These are phyloP conservation scores for Latrodectus geometricus DNA, from an alignment of 1,140 invertebrate genomes.

Conservation along the genomic window DNA sequence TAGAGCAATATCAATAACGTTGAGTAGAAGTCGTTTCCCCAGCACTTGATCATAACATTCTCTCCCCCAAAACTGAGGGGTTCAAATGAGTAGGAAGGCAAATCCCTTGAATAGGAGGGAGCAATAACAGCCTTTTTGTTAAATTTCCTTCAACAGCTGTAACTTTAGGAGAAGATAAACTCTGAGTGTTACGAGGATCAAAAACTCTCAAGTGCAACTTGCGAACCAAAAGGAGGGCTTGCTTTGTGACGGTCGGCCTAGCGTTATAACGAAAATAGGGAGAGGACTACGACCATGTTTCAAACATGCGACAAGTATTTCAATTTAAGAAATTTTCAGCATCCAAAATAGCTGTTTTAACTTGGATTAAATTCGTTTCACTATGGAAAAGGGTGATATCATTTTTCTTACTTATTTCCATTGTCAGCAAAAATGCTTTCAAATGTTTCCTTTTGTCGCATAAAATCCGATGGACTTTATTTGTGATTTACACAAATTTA, in stretches of 20 bases:
- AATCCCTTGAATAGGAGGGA: constrained; percentile 23
- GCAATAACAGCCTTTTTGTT: constrained; percentile 58
- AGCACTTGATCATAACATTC: constrained; percentile 48
- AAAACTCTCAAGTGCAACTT: constrained; percentile 5
- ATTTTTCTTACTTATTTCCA: no score
- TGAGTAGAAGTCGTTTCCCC: constrained; percentile 48
- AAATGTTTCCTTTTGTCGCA: no score
- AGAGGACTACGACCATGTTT: constrained; percentile 7
- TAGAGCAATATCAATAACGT: constrained; percentile 58
- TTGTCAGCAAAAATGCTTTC: no score
- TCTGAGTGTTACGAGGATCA: constrained; percentile 27
- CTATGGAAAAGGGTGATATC: background rate
- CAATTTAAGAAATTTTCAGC: constrained; percentile 3
- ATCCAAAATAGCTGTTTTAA: background rate
- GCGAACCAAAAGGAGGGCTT: background rate
- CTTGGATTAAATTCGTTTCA: constrained; percentile 27
- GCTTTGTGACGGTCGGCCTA: background rate
- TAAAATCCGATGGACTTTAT: no score
- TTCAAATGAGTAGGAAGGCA: constrained; percentile 39
- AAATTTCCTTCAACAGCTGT: constrained; percentile 54
- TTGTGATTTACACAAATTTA: no score
- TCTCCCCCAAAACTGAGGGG: constrained; percentile 35
- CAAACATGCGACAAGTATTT: background rate
- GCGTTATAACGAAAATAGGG: constrained; percentile 10
- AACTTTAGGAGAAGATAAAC: constrained; percentile 57